Conservation (phyloP, 2,888 invertebrate genomes). For the Liodrosophila aerea region DNA sequence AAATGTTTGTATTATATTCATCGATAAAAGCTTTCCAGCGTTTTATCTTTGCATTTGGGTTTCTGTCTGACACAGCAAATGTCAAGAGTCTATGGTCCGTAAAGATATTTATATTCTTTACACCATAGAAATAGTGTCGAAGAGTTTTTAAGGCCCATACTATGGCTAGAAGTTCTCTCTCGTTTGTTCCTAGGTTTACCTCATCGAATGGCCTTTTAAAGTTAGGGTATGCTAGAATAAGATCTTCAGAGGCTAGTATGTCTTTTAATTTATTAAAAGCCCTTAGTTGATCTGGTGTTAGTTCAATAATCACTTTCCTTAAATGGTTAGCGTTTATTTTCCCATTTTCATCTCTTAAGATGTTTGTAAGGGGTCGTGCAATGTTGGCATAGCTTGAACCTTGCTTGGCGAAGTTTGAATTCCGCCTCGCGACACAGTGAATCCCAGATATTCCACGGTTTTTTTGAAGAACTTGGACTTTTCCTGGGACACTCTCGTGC, state of each 20-base stretch:
- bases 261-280: background rate
- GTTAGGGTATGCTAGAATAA: conserved; percentile 1
- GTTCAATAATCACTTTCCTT: background rate
- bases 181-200: conserved; percentile 10
- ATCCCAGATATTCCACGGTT: background rate
- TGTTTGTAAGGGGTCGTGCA: conserved; percentile 1
- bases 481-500: background rate
- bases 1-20: conserved; percentile 10
- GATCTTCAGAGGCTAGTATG: conserved; percentile 5
- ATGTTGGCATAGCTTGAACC: conserved; percentile 1
- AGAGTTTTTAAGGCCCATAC: conserved; percentile 9
- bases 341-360: conserved; percentile 3
- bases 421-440: background rate
- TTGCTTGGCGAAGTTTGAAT: background rate
- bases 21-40: conserved; percentile 23
- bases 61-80: conserved; percentile 13
- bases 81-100: conserved; percentile 8
- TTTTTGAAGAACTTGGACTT: background rate
- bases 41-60: conserved; percentile 16
- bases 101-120: conserved; percentile 3
- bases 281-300: background rate
- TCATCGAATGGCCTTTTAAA: conserved; percentile 6
- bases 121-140: conserved; percentile 16
- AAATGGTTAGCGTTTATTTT: background rate
- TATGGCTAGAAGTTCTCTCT: conserved; percentile 13